Evolutionary conservation across 2,888 invertebrate species (phyloP).

Genomic region (Priocnemis perturbator): DNA sequence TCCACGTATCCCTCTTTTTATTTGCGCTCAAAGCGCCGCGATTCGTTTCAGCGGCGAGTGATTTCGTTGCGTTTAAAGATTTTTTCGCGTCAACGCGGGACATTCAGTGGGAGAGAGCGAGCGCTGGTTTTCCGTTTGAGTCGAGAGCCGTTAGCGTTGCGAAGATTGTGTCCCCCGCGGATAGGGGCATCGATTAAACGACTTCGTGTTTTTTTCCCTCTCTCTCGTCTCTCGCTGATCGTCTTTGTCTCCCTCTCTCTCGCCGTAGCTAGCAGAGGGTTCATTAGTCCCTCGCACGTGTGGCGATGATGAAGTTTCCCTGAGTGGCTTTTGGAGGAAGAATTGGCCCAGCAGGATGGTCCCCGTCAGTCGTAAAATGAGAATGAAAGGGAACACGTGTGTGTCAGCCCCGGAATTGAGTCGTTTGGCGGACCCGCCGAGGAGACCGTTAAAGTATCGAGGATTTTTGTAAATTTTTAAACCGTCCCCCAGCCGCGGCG

Average conservation of each 20-base stretch:
- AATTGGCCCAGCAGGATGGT: slow-evolving; percentile 34
- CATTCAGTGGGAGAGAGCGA: not conserved
- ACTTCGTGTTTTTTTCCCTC: not conserved
- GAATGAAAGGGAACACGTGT: slow-evolving; percentile 25
- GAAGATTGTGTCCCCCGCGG: no score
- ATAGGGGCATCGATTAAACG: no score
- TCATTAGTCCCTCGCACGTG: slow-evolving; percentile 30
- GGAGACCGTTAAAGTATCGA: slow-evolving; percentile 24
- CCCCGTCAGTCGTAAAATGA: slow-evolving; percentile 36
- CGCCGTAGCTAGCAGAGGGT: slow-evolving; percentile 5
- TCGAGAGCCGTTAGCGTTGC: no score
- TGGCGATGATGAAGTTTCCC: slow-evolving; percentile 34
- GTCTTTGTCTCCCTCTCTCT: not conserved
- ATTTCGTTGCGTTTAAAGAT: not conserved
- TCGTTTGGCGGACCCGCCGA: slow-evolving; percentile 13
- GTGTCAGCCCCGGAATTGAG: slow-evolving; percentile 32
- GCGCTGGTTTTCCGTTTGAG: not conserved
- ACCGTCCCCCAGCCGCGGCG: not conserved
- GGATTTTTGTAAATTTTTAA: slow-evolving; percentile 33
- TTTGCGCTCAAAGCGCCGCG: not conserved
- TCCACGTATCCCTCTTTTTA: no score
- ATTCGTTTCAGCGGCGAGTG: not conserved
- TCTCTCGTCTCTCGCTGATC: not conserved
- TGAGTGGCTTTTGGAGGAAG: slow-evolving; percentile 14
- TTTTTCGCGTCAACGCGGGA: no score